Conservation (phyloP, 92 coral and sea anemone species). For the Montipora capitata region DNA sequence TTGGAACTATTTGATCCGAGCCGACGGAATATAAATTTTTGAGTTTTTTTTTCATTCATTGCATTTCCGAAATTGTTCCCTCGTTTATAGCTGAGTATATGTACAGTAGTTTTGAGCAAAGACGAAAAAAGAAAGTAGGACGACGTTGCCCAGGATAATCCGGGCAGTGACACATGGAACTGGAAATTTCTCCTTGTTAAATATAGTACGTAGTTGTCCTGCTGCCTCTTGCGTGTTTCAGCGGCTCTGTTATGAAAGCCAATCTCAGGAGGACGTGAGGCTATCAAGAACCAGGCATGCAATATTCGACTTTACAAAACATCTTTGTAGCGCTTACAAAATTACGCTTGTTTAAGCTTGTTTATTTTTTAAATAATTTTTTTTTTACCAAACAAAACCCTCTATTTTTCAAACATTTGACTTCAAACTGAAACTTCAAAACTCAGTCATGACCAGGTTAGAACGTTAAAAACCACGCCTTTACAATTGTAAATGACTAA, state of each 20-base stretch:
- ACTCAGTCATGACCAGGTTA: slow-evolving; percentile 4
- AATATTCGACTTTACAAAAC: slow-evolving; percentile 38
- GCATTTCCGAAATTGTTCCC: not conserved
- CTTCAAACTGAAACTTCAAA: slow-evolving; percentile 8
- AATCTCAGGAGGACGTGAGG: slow-evolving; percentile 35
- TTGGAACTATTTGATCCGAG: too few relatives aligned
- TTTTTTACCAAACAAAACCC: slow-evolving; percentile 33
- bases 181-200: slow-evolving; percentile 35
- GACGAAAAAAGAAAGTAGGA: too few relatives aligned
- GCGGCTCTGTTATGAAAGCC: slow-evolving; percentile 40
- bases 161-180: not conserved
- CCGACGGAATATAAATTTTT: too few relatives aligned
- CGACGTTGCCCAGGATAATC: too few relatives aligned
- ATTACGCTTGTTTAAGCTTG: slow-evolving; percentile 35
- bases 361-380: slow-evolving; percentile 40
- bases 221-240: slow-evolving; percentile 9
- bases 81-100: too few relatives aligned
- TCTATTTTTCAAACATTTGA: slow-evolving; percentile 8
- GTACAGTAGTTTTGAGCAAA: not conserved
- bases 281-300: slow-evolving; percentile 13
- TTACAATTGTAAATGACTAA: too few relatives aligned
- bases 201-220: slow-evolving; percentile 2
- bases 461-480: not conserved
- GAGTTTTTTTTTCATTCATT: not conserved
- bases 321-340: not conserved